These are phyloP conservation scores for Pheosia tremula DNA, from an alignment of 2,888 invertebrate species.

Conservation along the genomic window DNA sequence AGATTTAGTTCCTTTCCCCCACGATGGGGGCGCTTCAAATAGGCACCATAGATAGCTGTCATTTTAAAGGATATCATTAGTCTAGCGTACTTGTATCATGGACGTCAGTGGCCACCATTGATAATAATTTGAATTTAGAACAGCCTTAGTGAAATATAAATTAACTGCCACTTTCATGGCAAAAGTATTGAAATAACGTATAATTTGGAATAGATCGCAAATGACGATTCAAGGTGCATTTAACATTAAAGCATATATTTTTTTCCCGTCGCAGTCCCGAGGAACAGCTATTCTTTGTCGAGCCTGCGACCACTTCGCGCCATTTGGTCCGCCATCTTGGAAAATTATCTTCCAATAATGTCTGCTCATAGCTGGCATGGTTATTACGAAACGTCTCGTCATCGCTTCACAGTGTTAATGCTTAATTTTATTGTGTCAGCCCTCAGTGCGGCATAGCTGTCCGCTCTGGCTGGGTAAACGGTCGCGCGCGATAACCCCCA, in stretches of 20 bases:
- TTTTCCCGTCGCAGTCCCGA: slow-evolving; percentile 8
- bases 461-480: slow-evolving; percentile 63
- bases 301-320: slow-evolving; percentile 34
- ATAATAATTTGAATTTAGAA: too few relatives aligned
- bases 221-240: too few relatives aligned
- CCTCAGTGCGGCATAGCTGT: slow-evolving; percentile 56
- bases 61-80: too few relatives aligned
- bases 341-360: slow-evolving; percentile 63
- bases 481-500: slow-evolving; percentile 52
- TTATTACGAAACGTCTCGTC: slow-evolving; percentile 62
- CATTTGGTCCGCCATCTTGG: slow-evolving; percentile 62
- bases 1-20: too few relatives aligned
- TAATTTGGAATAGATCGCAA: too few relatives aligned
- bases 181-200: too few relatives aligned
- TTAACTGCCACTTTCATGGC: too few relatives aligned
- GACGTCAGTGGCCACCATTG: too few relatives aligned
- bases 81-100: too few relatives aligned
- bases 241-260: slow-evolving; percentile 24
- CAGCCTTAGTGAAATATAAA: too few relatives aligned
- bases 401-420: slow-evolving; percentile 56
- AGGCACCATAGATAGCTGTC: too few relatives aligned
- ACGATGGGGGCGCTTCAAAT: too few relatives aligned
- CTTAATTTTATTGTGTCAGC: slow-evolving; percentile 73
- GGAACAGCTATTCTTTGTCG: slow-evolving; percentile 12
- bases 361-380: slow-evolving; percentile 53